Base-by-base conservation (phyloP, 1,140 invertebrate species). In the Battus philenor region DNA sequence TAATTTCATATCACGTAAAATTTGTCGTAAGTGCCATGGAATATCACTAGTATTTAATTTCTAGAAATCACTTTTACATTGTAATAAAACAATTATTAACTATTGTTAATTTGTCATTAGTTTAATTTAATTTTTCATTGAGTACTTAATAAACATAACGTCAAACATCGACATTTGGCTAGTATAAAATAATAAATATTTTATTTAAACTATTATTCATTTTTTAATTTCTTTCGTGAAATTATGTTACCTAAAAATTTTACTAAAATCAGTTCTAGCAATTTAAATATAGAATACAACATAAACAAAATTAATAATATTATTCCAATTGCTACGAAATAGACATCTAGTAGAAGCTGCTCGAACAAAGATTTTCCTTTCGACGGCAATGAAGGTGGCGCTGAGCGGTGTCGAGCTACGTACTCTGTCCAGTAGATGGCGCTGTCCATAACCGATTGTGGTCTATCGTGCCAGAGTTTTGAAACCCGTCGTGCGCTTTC, bases 371-470 rank as follows among this genome's bases (percentile, higher is more conserved):
- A 50, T 6, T 16, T 64, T 2, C 46, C 47, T 30, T 68, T 62
- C 0, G 59, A 46, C 1, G 71, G 68, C 6, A 71, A 31, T 10
- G 62, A 36, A 7, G 60, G 59, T 1, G 79, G 72, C 11, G 69
- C 67, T 0, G 66, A 62, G 17, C 74, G 58, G 6, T 86, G 69
- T 11, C 75, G 70, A 2, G 87, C 63, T 50, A 89, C 81, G 20
- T 88, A 82, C 58, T 88, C 87, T 4, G 87, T 80, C 88, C 88
- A 89, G 70, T 85, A 89, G 61, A 87, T 71, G 17, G 87, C 88
- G 49, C 77, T 72, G 0, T 88, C 74, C 45, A 89, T 52, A 2
- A 83, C 80, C 0, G 74, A 36, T 11, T 75, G 47, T 0, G 87
- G 86, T 8, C 88, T 65, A 27, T 85, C 78, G 4, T 79, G 80